These are phyloP conservation scores for Theretra japonica DNA, from an alignment of 2,888 invertebrate genomes.

Conservation along the genomic window DNA sequence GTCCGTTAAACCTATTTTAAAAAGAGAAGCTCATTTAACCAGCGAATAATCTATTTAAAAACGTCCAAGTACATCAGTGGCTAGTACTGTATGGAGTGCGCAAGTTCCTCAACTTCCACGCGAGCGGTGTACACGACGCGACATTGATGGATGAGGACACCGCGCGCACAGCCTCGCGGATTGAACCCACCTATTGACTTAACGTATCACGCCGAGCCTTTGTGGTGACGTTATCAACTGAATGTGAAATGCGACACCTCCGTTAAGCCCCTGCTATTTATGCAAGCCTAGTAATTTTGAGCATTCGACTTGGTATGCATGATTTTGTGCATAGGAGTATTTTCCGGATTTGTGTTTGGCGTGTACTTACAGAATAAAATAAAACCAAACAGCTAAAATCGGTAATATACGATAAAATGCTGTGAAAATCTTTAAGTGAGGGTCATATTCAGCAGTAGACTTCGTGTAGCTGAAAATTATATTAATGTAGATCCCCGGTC, in stretches of 20 bases:
- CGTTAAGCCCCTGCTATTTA: background rate
- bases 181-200: constrained; percentile 53
- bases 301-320: background rate
- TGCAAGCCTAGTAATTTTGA: background rate
- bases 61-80: background rate
- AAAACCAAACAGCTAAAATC: too few species aligned
- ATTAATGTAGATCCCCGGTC: too few species aligned
- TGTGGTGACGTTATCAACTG: constrained; percentile 33
- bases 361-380: too few species aligned
- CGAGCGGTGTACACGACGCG: constrained; percentile 40
- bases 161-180: constrained; percentile 42
- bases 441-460: background rate
- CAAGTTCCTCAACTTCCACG: constrained; percentile 42
- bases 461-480: background rate
- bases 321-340: background rate
- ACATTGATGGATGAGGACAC: constrained; percentile 47
- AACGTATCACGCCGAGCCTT: constrained; percentile 39
- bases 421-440: too few species aligned
- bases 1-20: background rate
- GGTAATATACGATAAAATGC: too few species aligned
- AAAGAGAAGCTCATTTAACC: background rate
- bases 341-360: too few species aligned
- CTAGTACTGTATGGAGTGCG: constrained; percentile 4
- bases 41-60: too few species aligned
- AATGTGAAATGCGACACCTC: constrained; percentile 33